Conservation (phyloP, 1,140 invertebrate species). For the Macrocentrus cingulum region DNA sequence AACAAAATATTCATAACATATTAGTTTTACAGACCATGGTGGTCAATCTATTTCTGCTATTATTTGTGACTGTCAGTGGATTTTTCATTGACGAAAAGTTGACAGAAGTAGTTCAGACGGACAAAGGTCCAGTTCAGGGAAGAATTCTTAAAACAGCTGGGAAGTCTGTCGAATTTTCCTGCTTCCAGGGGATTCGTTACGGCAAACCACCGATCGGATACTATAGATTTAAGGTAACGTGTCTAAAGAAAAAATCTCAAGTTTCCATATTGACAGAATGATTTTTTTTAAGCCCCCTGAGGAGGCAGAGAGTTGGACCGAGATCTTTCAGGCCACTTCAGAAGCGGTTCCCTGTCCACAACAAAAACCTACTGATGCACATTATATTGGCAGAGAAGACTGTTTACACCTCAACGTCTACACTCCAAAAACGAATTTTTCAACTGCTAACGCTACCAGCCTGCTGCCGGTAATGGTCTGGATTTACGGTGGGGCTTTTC, state of each 20-base stretch:
- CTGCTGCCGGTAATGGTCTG: slow-evolving; percentile 57
- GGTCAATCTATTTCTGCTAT: no score
- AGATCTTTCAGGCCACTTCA: slow-evolving; percentile 8
- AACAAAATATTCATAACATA: no score
- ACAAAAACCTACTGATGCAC: neutral
- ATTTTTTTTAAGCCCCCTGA: neutral
- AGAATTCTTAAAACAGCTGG: neutral
- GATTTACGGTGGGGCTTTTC: slow-evolving; percentile 65
- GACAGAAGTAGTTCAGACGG: neutral
- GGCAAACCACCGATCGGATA: slow-evolving; percentile 7
- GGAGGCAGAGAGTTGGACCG: neutral
- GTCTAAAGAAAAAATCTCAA: neutral
- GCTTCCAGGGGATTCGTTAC: slow-evolving; percentile 1
- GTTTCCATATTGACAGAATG: no score
- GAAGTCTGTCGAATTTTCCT: neutral
- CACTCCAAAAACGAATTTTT: slow-evolving; percentile 50
- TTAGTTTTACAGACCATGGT: no score
- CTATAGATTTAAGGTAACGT: slow-evolving; percentile 14
- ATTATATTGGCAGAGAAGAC: slow-evolving; percentile 61
- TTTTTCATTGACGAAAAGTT: no score
- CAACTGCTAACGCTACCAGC: neutral
- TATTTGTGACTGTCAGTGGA: no score
- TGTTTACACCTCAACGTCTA: slow-evolving; percentile 70
- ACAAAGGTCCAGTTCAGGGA: slow-evolving; percentile 7
- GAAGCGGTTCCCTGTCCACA: slow-evolving; percentile 34